A percentile compares a stretch with the other conserved stretches of the same genome.
These are phyloP conservation scores for Myrmophylax atrothorax DNA, from an alignment of 2,113 vertebrate genomes.

Conservation along the genomic window DNA sequence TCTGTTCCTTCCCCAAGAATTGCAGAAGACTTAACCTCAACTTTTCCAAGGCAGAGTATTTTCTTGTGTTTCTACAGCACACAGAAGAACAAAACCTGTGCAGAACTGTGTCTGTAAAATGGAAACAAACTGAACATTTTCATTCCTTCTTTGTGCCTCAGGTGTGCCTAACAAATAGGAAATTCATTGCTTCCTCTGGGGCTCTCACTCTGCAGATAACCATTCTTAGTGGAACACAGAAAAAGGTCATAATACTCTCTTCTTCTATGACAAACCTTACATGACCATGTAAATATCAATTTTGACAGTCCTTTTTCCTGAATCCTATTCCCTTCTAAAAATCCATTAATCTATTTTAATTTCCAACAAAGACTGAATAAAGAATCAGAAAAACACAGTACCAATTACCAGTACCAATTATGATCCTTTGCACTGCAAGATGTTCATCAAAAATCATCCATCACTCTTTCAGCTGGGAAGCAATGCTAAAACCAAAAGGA, in stretches of 20 bases:
- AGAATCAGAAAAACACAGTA: background rate
- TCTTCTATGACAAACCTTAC: background rate
- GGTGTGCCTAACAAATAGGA: background rate
- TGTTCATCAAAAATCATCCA: background rate
- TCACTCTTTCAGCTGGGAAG: background rate
- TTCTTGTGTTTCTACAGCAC: background rate
- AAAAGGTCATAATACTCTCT: background rate
- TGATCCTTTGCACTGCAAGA: background rate
- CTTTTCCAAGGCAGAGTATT: background rate
- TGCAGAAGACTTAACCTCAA: background rate
- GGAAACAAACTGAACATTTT: background rate
- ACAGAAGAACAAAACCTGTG: background rate
- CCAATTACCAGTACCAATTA: background rate
- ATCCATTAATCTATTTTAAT: background rate
- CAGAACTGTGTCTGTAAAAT: background rate
- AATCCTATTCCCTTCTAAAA: background rate
- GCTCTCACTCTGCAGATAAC: background rate
- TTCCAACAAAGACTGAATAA: background rate
- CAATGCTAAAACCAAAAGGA: background rate
- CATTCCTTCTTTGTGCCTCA: background rate
- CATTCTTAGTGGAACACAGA: background rate
- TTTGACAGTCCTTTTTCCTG: background rate
- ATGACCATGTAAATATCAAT: background rate
- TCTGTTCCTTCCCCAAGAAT: background rate
- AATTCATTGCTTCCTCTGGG: background rate